Conservation (phyloP, 2,113 vertebrate species). For the Nymphicus hollandicus region DNA sequence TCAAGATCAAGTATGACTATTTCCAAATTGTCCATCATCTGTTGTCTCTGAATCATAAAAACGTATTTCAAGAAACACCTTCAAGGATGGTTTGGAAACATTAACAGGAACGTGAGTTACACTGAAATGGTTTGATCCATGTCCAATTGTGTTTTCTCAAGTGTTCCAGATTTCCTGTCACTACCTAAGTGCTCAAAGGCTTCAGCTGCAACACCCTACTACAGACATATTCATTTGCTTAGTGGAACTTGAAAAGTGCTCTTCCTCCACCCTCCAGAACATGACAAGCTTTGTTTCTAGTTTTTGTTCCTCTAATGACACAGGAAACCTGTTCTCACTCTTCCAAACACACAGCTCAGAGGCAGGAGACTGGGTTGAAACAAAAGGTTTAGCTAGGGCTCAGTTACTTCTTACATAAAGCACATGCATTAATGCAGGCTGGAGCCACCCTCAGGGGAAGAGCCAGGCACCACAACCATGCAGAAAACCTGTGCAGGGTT, state of each 20-base stretch:
- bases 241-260: neutral
- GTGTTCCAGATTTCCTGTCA: neutral
- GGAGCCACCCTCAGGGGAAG: neutral
- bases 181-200: neutral
- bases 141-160: neutral
- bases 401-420: neutral
- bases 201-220: neutral
- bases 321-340: neutral
- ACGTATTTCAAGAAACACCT: neutral
- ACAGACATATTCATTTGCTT: neutral
- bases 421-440: accelerated
- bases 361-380: neutral
- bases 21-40: neutral
- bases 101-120: neutral
- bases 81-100: neutral
- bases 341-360: neutral
- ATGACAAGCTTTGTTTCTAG: neutral
- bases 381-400: neutral
- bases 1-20: neutral
- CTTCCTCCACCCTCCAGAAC: neutral
- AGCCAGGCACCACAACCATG: neutral
- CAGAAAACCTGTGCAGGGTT: accelerated
- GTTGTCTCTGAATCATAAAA: neutral
- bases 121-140: neutral
- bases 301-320: neutral